phyloP scores from a whole-genome alignment of 1,140 invertebrate genomes.

The Oncopodura yosiiana region DNA sequence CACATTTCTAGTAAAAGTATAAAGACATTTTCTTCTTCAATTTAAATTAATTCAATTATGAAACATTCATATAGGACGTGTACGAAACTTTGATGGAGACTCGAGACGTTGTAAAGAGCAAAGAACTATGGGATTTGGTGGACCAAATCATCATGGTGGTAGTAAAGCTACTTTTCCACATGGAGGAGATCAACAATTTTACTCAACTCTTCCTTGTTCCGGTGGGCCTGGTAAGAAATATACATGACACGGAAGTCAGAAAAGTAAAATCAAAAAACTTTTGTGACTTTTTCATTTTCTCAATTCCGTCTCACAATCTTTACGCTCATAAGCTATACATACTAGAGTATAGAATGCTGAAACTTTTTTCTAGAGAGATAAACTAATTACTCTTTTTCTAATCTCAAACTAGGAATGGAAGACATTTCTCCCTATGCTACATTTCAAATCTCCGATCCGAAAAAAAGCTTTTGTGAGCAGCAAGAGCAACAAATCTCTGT shows the following conservation, averaged over 20 bases:
- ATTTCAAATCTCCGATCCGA: constrained; percentile 59
- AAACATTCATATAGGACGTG: not conserved
- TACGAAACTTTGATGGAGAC: constrained; percentile 2
- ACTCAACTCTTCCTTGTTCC: constrained; percentile 5
- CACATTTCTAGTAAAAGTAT: not conserved
- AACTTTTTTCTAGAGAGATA: not conserved
- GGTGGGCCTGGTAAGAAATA: not conserved
- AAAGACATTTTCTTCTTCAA: not conserved
- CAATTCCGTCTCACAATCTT: not conserved
- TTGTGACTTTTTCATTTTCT: not conserved
- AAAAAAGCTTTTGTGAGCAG: constrained; percentile 29
- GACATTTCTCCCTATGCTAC: constrained; percentile 84
- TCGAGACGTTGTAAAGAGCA: constrained; percentile 1
- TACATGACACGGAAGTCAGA: not conserved
- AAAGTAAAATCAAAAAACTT: not conserved
- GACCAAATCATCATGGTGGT: no score
- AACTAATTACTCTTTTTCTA: no score
- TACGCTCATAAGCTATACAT: not conserved
- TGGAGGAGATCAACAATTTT: not conserved
- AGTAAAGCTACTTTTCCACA: no score
- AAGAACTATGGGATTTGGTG: constrained; percentile 1
- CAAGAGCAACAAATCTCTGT: constrained; percentile 27
- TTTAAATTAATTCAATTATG: not conserved
- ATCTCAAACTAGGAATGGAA: constrained; percentile 52
- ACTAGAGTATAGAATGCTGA: not conserved